Percentiles rank a stretch among this genome's conserved stretches.
phyloP scores from a whole-genome alignment of 2,113 vertebrate species.

The Pteronura brasiliensis region DNA sequence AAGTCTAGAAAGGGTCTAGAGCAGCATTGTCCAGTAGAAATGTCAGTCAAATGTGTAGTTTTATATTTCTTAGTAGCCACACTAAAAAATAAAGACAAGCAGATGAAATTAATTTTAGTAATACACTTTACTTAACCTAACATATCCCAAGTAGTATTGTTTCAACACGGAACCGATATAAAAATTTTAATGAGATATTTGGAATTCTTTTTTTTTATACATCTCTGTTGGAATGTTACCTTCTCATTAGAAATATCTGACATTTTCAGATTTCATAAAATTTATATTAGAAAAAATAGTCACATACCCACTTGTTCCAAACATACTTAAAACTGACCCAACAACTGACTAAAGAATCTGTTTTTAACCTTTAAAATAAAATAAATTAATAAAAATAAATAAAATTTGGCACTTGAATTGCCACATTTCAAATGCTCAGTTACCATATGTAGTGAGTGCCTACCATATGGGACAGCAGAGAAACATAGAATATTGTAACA shows the following conservation, averaged over 20 bases:
- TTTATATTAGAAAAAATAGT: background rate
- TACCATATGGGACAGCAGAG: background rate
- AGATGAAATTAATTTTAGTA: background rate
- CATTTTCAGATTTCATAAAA: background rate
- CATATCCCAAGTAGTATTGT: background rate
- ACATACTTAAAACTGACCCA: background rate
- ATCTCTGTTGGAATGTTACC: background rate
- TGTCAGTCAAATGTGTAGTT: background rate
- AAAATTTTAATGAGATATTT: background rate
- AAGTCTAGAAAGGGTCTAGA: background rate
- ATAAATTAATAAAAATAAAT: background rate
- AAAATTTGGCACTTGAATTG: background rate
- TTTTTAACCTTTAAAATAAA: background rate
- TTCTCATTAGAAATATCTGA: background rate
- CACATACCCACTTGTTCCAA: background rate
- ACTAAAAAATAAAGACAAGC: background rate
- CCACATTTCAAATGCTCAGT: background rate
- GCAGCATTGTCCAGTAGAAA: background rate
- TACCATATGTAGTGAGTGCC: fast-evolving
- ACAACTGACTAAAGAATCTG: background rate
- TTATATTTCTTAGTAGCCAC: background rate
- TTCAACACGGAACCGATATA: background rate
- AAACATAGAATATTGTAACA: background rate
- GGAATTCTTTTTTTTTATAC: background rate
- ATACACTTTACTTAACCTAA: background rate